Base-by-base conservation (phyloP, 1,140 invertebrate species). In the Drosophila takahashii region DNA sequence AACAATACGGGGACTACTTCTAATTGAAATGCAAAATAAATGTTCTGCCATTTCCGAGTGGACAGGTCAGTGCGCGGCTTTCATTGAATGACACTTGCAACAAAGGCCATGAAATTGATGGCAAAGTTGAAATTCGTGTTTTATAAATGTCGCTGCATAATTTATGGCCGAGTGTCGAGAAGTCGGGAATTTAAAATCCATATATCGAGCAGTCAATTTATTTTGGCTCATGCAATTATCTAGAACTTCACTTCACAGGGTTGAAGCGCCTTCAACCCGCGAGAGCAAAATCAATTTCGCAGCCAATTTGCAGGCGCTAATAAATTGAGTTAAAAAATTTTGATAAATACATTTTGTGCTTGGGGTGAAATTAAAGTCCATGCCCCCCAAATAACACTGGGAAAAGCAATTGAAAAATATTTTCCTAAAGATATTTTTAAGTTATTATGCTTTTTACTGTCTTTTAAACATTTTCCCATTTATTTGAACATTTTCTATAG, bases 301-400 rank as follows among this genome's bases (percentile, higher is more conserved):
- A 77, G 83, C 67, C 83, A 87, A 87, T 87, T 87, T 87, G 56
- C 72, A 27, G 44, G 56, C 59, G 84, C 76, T 87, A 89, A 87
- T 87, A 89, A 87, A 87, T 87, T 80, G 72, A 81, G 81, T 89
- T 87, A 87, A 87, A 79, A 77, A 87, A 81, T 87, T 77, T 77
- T 45, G 9, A 62, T 76, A 83, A 79, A 72, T 65, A 60, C 73
- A 79, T 86, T 85, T 56, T 45, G 4, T 62, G 54, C 11, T 48
- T 3, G 22, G 22, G 34, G 11, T 37, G 32, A 7, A 60, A 2
- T 36, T 34, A 4, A 2, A 1, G 29, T 2, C 29, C 1, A 1
- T 8, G 2, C 32, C 34, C 26, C 3, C 47, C 1, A n/a, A 4
- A 3, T n/a, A 42, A 52, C 44, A 41, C 39, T 10, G 18, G 9